Evolutionary conservation across 2,888 invertebrate genomes (phyloP), one percentile per base, ranked within the genome.

Genomic region (Oxyteleia sp.): DNA sequence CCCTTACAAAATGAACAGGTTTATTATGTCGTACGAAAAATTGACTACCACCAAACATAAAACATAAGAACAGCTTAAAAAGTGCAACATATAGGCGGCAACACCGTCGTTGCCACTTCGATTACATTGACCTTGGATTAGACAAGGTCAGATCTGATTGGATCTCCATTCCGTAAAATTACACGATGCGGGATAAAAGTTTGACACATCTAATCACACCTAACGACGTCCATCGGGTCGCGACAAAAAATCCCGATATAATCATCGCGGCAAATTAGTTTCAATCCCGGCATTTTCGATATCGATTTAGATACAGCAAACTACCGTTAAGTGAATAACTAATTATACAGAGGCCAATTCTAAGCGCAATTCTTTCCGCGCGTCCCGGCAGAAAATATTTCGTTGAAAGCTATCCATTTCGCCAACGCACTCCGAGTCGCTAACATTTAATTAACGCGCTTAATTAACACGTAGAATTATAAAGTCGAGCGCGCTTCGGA

Each of bases 281-380:
- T 49, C 26, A 32, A 71, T 63, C 51, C 10, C 41, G 29, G 32
- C 43, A 26, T 45, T 63, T 63, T 61, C 55, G 68, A 78, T 78
- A 78, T 69, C 61, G 78, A 80, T 80, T 66, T 71, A 72, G 64
- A 71, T 80, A 80, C 59, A 13, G 45, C 55, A 20, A 45, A 64
- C 51, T 59, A 68, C 76, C 78, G 64, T 80, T 71, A 72, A 63
- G 59, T 64, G 53, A 71, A 64, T 66, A 72, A 35, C 10, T 69
- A 32, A 55, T 78, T 63, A 55, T 55, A 32, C 23, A 10, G 32
- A 11, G 2, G 38, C 66, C 57, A 57, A 59, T 59, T 66, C 43
- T 49, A 26, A 13, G 18, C 20, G 10, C 16, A 26, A 59, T 59
- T 51, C n/a, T 47, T 45, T 43, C 8, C 23, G 26, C 38, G 23